Evolutionary conservation across 2,888 invertebrate species (phyloP).

Genomic region (Thera britannica): DNA sequence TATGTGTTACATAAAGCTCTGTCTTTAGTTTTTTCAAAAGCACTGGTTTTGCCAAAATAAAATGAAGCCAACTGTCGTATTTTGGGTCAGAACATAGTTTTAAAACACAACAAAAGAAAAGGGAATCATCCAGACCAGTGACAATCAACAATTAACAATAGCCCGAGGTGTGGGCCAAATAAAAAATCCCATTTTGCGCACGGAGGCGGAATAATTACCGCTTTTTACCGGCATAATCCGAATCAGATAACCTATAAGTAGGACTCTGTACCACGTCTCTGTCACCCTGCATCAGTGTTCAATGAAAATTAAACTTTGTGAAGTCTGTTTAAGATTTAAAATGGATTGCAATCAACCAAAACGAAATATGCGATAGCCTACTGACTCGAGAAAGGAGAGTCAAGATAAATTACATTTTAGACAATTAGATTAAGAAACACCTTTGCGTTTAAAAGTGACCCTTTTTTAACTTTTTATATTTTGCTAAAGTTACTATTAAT

Average conservation of each 20-base stretch:
- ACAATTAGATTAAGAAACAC: too few species aligned
- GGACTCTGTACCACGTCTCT: slow-evolving; percentile 14
- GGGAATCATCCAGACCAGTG: slow-evolving; percentile 60
- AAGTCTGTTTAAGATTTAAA: background rate
- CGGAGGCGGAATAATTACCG: slow-evolving; percentile 80
- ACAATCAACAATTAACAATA: slow-evolving; percentile 63
- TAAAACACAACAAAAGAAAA: slow-evolving; percentile 44
- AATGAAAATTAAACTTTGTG: slow-evolving; percentile 7
- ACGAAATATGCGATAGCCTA: background rate
- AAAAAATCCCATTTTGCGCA: slow-evolving; percentile 76
- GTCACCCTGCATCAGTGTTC: background rate
- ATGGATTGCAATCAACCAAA: background rate
- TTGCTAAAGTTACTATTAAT: background rate
- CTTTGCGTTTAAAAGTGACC: too few species aligned
- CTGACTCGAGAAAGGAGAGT: too few species aligned
- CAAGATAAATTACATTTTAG: too few species aligned
- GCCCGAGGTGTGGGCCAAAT: slow-evolving; percentile 74
- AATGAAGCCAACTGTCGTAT: slow-evolving; percentile 21
- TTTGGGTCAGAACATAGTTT: slow-evolving; percentile 7
- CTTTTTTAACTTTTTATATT: too few species aligned
- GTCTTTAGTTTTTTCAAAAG: background rate
- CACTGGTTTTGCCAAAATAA: background rate
- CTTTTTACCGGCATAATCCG: slow-evolving; percentile 81
- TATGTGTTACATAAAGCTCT: background rate
- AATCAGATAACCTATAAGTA: slow-evolving; percentile 70